Evolutionary conservation across 1,140 invertebrate species (phyloP).

Genomic region (Nylanderia fulva): DNA sequence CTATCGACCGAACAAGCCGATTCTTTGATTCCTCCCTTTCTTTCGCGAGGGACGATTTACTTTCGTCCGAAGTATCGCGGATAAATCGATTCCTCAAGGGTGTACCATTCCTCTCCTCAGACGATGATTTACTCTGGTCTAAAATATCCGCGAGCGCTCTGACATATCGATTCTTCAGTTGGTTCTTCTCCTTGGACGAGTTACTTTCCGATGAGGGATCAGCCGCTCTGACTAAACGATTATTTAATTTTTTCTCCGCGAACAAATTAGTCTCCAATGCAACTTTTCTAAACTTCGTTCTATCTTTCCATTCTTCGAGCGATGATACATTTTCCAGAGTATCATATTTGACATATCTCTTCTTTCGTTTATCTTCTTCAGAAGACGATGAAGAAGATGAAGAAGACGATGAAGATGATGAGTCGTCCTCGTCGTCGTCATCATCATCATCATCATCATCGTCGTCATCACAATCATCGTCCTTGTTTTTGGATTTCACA

Average conservation of each 20-base stretch:
- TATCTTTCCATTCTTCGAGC: slow-evolving; percentile 2
- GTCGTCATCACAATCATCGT: neutral
- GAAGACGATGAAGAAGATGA: slow-evolving; percentile 11
- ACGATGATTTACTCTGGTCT: slow-evolving; percentile 37
- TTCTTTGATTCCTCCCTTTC: neutral
- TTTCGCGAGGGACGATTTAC: slow-evolving; percentile 36
- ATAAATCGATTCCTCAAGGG: neutral
- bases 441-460: neutral
- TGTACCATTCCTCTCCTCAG: slow-evolving; percentile 36
- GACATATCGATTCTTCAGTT: slow-evolving; percentile 22
- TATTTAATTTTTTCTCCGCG: no score
- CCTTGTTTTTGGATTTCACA: slow-evolving; percentile 1
- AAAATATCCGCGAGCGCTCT: slow-evolving; percentile 2
- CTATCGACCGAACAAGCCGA: neutral
- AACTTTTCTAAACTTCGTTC: no score
- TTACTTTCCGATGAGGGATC: neutral
- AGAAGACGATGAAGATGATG: neutral
- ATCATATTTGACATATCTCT: neutral
- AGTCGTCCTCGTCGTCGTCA: neutral
- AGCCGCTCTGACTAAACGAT: neutral
- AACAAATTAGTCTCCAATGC: no score
- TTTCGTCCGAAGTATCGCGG: slow-evolving; percentile 21
- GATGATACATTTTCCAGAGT: neutral
- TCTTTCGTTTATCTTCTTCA: slow-evolving; percentile 19
- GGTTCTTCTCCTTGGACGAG: slow-evolving; percentile 23